These are phyloP conservation scores for Hestina assimilis DNA, from an alignment of 1,140 invertebrate genomes.

Conservation along the genomic window DNA sequence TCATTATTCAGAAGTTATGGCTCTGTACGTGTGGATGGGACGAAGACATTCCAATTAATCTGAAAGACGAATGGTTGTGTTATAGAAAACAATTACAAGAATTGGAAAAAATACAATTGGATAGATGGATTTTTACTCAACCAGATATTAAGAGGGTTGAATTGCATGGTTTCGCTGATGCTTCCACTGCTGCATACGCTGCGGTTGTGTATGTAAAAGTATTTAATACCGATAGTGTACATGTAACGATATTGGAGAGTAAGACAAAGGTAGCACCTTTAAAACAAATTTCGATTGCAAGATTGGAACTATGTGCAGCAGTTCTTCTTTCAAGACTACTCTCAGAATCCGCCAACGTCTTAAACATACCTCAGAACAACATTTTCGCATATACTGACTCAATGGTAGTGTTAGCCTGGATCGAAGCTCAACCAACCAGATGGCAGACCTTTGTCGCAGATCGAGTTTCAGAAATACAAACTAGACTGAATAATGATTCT, in stretches of 20 bases:
- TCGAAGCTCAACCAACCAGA: constrained; percentile 2
- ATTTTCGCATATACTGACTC: background rate
- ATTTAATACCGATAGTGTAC: constrained; percentile 25
- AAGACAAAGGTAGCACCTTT: constrained; percentile 39
- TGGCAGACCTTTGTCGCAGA: constrained; percentile 17
- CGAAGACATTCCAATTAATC: constrained; percentile 22
- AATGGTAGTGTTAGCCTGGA: background rate
- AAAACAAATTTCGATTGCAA: constrained; percentile 27
- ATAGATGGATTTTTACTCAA: constrained; percentile 13
- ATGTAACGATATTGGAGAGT: constrained; percentile 22
- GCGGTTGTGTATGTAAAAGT: constrained; percentile 32
- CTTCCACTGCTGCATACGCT: constrained; percentile 37
- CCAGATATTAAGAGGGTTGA: background rate
- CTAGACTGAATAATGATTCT: background rate
- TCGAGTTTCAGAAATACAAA: constrained; percentile 1
- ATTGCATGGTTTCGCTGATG: constrained; percentile 42
- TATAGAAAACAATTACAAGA: constrained; percentile 13
- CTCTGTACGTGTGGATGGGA: constrained; percentile 47
- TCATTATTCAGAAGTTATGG: constrained; percentile 63
- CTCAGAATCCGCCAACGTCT: background rate
- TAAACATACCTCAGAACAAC: background rate
- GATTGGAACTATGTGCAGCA: background rate
- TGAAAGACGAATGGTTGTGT: constrained; percentile 17
- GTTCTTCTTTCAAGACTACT: background rate
- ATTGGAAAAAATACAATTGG: constrained; percentile 12